Evolutionary conservation across 2,113 vertebrate genomes (phyloP).

Genomic region (Malurus alboscapulatus): DNA sequence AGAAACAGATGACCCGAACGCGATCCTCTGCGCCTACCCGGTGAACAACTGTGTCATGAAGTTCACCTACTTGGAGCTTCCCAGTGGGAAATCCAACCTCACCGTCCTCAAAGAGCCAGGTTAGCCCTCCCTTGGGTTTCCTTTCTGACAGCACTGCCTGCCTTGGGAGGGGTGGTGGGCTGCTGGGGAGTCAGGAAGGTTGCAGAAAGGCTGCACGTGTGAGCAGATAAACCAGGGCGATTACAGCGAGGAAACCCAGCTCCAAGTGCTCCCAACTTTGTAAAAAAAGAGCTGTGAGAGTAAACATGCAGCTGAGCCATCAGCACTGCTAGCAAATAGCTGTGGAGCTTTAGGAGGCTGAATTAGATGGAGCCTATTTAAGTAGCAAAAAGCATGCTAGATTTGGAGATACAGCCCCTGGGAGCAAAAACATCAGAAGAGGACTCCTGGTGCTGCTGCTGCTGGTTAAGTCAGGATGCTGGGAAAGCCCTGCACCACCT

Average conservation of each 20-base stretch:
- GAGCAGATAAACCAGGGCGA: background rate
- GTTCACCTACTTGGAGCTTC: conserved; percentile 91
- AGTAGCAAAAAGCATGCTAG: background rate
- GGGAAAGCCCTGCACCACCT: background rate
- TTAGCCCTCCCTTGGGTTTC: conserved; percentile 45
- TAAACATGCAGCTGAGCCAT: background rate
- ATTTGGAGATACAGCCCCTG: background rate
- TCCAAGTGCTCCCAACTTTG: background rate
- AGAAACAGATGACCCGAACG: conserved; percentile 82
- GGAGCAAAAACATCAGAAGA: background rate
- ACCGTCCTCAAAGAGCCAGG: conserved; percentile 90
- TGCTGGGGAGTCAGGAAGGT: background rate
- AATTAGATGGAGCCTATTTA: background rate
- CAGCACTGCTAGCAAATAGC: background rate
- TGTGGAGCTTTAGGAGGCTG: background rate
- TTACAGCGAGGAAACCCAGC: background rate
- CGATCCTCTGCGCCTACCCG: conserved; percentile 88
- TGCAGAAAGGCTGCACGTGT: background rate
- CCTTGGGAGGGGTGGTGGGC: background rate
- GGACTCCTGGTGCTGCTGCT: background rate
- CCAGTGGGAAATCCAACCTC: conserved; percentile 87
- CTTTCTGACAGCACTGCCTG: background rate
- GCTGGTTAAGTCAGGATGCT: background rate
- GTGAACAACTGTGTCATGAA: conserved; percentile 94
- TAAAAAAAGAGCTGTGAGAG: background rate